Base-by-base conservation (phyloP, 2,113 vertebrate genomes). In the Mesocricetus auratus region DNA sequence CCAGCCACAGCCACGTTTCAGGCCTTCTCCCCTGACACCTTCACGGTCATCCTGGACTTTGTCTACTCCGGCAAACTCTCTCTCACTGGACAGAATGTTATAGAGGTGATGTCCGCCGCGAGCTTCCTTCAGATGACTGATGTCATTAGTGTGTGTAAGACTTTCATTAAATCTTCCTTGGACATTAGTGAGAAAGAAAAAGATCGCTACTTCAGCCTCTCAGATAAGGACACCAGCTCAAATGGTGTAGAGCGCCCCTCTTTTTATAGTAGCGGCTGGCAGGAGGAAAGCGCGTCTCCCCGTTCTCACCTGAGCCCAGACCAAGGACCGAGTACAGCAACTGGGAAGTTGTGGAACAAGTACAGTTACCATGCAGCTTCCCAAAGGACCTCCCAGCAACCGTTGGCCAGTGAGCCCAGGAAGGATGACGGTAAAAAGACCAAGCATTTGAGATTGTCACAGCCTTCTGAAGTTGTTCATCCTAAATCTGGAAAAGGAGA, bases 71-170 rank as follows among this genome's bases (percentile, higher is more conserved):
- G 99, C 77, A 99, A 99, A 92, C 98, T 99, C 93, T 99, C 99
- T 39, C 99, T 99, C 31, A 99, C 99, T 0, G 99, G 99, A 60
- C 98, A 99, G 98, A 99, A 99, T 0, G 99, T 99, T 13, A 99
- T 99, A 7, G 99, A 99, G 82, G 99, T 99, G 73, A 99, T 99
- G 99, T 99, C 99, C 0, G 99, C 99, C 0, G 99, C 99, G 66
- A 99, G 99, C 98, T 99, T 99, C 69, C 98, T 99, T 96, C 99
- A 99, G 98, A 99, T 99, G 99, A 99, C 99, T 1, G 99, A 99
- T 1, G 99, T 99, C 39, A 99, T 99, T 96, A 99, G 98, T 0
- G 99, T 99, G 64, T 99, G 99, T 95, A 99, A 99, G 97, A 99
- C 99, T 42, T 99, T 99, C 97, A 99, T 99, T 42, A 99, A 99